Conservation (phyloP, 2,113 vertebrate species). For the Onychorhynchus coronatus region DNA sequence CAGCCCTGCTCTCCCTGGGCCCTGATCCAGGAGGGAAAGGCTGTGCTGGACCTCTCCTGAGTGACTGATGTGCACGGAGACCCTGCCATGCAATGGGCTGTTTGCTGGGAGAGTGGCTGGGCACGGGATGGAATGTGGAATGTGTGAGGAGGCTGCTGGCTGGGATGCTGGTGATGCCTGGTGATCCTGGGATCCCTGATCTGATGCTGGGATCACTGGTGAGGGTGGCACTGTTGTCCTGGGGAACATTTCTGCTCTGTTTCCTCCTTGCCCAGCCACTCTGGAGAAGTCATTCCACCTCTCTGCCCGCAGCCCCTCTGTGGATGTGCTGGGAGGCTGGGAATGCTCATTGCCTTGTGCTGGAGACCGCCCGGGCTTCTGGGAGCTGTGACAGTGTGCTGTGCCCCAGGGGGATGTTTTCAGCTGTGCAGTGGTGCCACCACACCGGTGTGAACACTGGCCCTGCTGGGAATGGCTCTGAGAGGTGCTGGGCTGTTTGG, state of each 20-base stretch:
- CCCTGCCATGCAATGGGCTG: rapidly evolving
- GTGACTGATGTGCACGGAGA: neutral
- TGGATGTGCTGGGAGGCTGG: neutral
- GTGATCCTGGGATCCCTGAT: no score
- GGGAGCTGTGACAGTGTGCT: rapidly evolving
- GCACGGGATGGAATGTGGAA: rapidly evolving
- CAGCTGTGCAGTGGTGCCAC: rapidly evolving
- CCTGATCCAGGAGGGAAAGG: neutral
- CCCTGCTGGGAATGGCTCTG: neutral
- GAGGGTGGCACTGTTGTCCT: neutral
- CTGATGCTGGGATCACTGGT: neutral
- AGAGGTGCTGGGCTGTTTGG: neutral
- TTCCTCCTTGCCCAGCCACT: neutral
- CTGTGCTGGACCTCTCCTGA: neutral
- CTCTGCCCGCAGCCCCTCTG: neutral
- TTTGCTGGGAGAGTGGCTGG: neutral
- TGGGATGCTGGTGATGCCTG: neutral
- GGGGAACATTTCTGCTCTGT: neutral
- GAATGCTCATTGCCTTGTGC: rapidly evolving
- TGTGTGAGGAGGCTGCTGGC: neutral
- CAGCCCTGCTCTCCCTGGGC: neutral
- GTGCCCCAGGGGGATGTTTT: neutral
- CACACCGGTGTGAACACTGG: rapidly evolving
- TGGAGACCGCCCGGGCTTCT: neutral
- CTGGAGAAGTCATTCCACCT: neutral